Base-by-base conservation (phyloP, 30 jellyfish, hydroid and myxozoan genomes). In the Catostylus mosaicus region DNA sequence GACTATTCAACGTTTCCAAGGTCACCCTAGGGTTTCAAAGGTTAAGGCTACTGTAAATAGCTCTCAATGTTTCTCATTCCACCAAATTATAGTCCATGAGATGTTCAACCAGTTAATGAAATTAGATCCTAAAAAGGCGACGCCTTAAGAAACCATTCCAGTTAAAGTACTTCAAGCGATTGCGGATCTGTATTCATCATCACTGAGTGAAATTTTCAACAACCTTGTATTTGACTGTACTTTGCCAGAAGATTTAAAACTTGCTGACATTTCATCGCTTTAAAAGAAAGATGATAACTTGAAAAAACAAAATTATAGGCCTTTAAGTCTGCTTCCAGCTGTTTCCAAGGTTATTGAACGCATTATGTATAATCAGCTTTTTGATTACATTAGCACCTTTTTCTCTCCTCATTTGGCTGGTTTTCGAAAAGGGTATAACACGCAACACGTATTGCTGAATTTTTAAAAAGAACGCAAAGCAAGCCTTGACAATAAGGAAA, bases 11-110 rank as follows among this genome's bases (percentile, higher is more conserved):
- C 70, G 70, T 56, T 56, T 56, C 70, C 70, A 56, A 26, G 10
- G 70, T n/a, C 70, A 56, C 70, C 70, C 70, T n/a, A 56, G 26
- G 8, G n/a, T 30, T 23, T 10, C 9, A 11, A 30, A 64, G 77
- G 29, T 30, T 12, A 64, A 30, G 77, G 77, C 77, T 64, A 64
- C 77, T 8, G 77, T 64, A 48, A 64, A 64, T 32, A 64, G 77
- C 77, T 64, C 77, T 64, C 77, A 64, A 64, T 11, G 77, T 64
- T 30, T 64, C 77, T 64, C 77, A 64, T 64, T 64, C 26, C 77
- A 64, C 48, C 48, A 64, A 64, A 64, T 64, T 23, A 64, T 48
- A 32, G 77, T 64, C 77, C 77, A 64, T 11, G 77, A 31, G 11
- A 64, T 64, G 77, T 64, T 64, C 50, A 64, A 64, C 77, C 48